phyloP scores from a whole-genome alignment of 2,888 invertebrate genomes.

The Carabus problematicus region DNA sequence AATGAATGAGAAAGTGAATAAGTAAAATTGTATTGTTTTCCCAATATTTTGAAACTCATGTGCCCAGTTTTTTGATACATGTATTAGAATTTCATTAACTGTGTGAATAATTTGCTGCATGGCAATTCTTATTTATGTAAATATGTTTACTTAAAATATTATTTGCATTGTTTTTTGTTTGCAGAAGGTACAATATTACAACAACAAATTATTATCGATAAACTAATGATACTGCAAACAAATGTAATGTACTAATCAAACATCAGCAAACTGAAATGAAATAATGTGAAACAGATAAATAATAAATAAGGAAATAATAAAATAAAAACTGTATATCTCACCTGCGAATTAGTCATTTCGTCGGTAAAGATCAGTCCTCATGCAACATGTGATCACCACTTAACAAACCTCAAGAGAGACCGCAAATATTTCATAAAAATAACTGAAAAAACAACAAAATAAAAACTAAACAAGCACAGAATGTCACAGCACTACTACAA shows the following conservation, averaged over 20 bases:
- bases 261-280: neutral
- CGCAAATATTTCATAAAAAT: conserved; percentile 44
- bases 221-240: neutral
- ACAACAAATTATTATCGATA: neutral
- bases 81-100: too few species aligned
- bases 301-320: conserved; percentile 52
- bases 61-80: too few species aligned
- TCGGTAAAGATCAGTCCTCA: conserved; percentile 44
- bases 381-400: conserved; percentile 50
- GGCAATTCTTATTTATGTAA: too few species aligned
- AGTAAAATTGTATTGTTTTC: too few species aligned
- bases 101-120: too few species aligned
- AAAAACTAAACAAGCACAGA: conserved; percentile 44
- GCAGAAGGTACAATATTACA: neutral
- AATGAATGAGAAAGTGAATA: too few species aligned
- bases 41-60: too few species aligned
- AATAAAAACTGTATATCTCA: too few species aligned
- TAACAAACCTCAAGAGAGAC: conserved; percentile 49
- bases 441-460: conserved; percentile 43
- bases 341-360: conserved; percentile 70
- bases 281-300: neutral
- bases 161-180: neutral
- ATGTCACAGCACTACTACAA: conserved; percentile 30
- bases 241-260: neutral
- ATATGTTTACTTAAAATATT: too few species aligned